Evolutionary conservation across 2,888 invertebrate species (phyloP), one percentile per base, ranked within the genome.

Genomic region (Auanema sp.): DNA sequence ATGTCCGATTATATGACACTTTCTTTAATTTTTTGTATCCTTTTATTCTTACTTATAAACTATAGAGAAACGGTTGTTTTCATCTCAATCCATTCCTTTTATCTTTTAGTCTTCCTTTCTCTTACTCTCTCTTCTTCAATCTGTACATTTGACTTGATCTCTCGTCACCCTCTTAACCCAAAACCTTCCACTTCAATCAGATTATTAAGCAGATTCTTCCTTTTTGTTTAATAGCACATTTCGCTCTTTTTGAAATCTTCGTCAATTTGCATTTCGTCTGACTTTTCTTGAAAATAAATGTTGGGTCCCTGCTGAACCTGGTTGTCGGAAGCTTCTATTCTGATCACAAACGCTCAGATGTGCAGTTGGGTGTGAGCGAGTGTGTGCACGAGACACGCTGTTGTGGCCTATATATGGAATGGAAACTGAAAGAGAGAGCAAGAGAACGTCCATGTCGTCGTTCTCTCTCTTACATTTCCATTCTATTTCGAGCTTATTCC

Each of bases 391-490:
- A 47, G 33, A 33, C 33, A 21, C 18, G 49, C 21, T 47, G 16
- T 47, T 47, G 49, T 16, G 49, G 16, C 21, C 49, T 47, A 1
- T 47, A 47, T 16, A 21, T 47, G 25, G 24, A n/a, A 52, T 21
- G n/a, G 53, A 52, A 25, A 52, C 23, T 23, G 53, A 52, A 25
- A 52, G 53, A 52, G 23, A 52, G 53, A 52, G 53, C 18, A 25
- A 52, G 53, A 52, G 53, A 52, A 33, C 33, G 33, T 33, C 33
- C 33, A 33, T 33, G 33, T 33, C 33, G 33, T 33, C 33, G 33
- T 3, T 33, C 33, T 33, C 33, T 33, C 33, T 33, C 33, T 33
- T 33, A 33, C 8, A 33, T 33, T 33, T 8, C 8, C 33, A 33
- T 33, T 33, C 33, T 33, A 3, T 33, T 33, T 33, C 33, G 4